A percentile compares a stretch with the other conserved stretches of the same genome.
Evolutionary conservation across 2,888 invertebrate genomes (phyloP).

Genomic region (Ichneumoninae sp.): DNA sequence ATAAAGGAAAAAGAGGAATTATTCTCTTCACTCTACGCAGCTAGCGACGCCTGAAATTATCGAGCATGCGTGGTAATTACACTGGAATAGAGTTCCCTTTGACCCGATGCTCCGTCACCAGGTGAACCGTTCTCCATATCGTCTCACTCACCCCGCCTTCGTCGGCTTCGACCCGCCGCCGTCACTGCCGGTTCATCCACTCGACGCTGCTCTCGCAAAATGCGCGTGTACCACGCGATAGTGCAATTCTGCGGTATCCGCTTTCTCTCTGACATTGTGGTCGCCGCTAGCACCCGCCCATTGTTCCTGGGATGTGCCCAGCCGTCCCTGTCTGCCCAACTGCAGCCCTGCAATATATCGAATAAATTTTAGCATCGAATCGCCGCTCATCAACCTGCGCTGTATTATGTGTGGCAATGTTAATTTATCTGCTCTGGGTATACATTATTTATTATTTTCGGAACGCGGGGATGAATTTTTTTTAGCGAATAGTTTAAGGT

Average conservation of each 20-base stretch:
- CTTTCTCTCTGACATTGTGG: conserved; percentile 39
- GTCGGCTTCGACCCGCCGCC: conserved; percentile 1
- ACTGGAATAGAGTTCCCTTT: conserved; percentile 27
- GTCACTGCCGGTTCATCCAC: conserved; percentile 39
- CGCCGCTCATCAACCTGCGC: background rate
- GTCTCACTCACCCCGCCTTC: conserved; percentile 1
- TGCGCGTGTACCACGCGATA: conserved; percentile 51
- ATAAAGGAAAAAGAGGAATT: background rate
- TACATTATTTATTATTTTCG: too few relatives aligned
- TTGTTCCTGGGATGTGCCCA: conserved; percentile 46
- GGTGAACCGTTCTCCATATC: conserved; percentile 7
- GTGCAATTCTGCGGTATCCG: conserved; percentile 55
- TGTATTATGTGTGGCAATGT: too few relatives aligned
- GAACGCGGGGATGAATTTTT: too few relatives aligned
- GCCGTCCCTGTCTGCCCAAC: conserved; percentile 26
- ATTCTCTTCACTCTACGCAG: background rate
- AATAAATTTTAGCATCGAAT: background rate
- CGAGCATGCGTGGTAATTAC: conserved; percentile 14
- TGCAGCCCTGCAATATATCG: conserved; percentile 13
- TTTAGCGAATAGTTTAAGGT: background rate
- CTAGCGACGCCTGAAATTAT: conserved; percentile 5
- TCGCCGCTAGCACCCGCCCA: conserved; percentile 28
- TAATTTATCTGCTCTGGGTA: too few relatives aligned
- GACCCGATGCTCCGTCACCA: conserved; percentile 30
- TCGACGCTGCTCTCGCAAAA: conserved; percentile 33